A percentile compares a stretch with the other conserved stretches of the same genome.
phyloP scores from a whole-genome alignment of 2,888 invertebrate genomes.

The Axea sp. region DNA sequence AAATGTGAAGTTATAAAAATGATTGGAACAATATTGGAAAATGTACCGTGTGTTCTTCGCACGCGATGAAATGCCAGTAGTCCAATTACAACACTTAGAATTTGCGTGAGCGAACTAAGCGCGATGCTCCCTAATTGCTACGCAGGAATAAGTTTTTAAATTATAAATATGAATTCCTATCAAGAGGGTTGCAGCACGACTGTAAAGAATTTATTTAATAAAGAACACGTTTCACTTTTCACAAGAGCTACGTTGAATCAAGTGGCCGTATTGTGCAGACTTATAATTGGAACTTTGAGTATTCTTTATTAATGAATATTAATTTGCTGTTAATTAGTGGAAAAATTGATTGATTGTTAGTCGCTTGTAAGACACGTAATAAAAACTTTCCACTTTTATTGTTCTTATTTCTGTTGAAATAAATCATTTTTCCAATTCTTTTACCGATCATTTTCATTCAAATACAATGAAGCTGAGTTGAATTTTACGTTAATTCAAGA shows the following conservation, averaged over 20 bases:
- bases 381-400: slow-evolving; percentile 6
- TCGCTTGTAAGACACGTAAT: too few species aligned
- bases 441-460: too few species aligned
- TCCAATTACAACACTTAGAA: slow-evolving; percentile 28
- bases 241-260: slow-evolving; percentile 2
- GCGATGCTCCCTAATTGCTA: slow-evolving; percentile 55
- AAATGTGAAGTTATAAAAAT: too few species aligned
- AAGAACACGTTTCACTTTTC: slow-evolving; percentile 30
- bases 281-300: slow-evolving; percentile 33
- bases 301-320: slow-evolving; percentile 4
- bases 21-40: neutral
- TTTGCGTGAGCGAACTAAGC: slow-evolving; percentile 23
- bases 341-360: too few species aligned
- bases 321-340: slow-evolving; percentile 6
- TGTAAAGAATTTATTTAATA: slow-evolving; percentile 40
- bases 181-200: slow-evolving; percentile 17
- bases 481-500: too few species aligned
- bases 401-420: slow-evolving; percentile 5
- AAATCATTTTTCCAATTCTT: slow-evolving; percentile 26
- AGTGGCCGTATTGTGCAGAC: slow-evolving; percentile 21
- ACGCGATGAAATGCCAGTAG: slow-evolving; percentile 15
- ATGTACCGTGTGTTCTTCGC: slow-evolving; percentile 11
- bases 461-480: too few species aligned
- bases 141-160: slow-evolving; percentile 51
- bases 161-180: slow-evolving; percentile 50